A percentile compares a stretch with the other conserved stretches of the same genome.
Conservation (phyloP, 1,140 invertebrate genomes). For the Ericerus pela region DNA sequence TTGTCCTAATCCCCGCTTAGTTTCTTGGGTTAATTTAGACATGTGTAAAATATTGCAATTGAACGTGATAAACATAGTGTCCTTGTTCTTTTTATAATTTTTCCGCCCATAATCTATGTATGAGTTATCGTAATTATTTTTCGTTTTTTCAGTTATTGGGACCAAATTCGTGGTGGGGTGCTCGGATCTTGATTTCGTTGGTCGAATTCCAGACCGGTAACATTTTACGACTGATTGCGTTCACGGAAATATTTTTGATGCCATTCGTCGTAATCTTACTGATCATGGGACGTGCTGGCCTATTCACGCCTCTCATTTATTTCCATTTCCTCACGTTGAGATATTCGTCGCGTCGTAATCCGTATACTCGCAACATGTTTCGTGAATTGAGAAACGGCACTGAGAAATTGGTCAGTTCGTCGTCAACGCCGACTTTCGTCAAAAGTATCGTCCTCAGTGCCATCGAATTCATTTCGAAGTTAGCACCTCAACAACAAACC, state of each 20-base stretch:
- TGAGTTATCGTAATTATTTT: not conserved
- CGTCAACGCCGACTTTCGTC: conserved; percentile 42
- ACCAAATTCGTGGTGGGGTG: conserved; percentile 73
- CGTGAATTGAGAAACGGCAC: conserved; percentile 49
- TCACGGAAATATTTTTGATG: conserved; percentile 84
- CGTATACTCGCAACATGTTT: conserved; percentile 82
- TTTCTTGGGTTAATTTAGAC: no score
- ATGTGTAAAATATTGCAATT: no score
- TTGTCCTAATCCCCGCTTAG: no score
- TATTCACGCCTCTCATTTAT: conserved; percentile 83
- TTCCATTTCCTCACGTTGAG: conserved; percentile 84
- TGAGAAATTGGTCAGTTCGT: conserved; percentile 43
- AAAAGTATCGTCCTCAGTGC: conserved; percentile 26
- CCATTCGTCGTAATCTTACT: conserved; percentile 70
- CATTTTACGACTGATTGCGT: conserved; percentile 70
- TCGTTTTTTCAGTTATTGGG: conserved; percentile 54
- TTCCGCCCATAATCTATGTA: conserved; percentile 18
- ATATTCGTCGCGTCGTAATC: conserved; percentile 83
- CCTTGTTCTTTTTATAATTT: no score
- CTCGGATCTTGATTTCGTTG: conserved; percentile 67
- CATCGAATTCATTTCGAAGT: conserved; percentile 20
- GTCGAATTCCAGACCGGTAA: conserved; percentile 74
- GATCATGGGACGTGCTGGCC: conserved; percentile 66
- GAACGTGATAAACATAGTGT: no score
- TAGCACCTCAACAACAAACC: conserved; percentile 17